Conservation (phyloP, 2,888 invertebrate species). For the Lasioglossum figueresi region DNA sequence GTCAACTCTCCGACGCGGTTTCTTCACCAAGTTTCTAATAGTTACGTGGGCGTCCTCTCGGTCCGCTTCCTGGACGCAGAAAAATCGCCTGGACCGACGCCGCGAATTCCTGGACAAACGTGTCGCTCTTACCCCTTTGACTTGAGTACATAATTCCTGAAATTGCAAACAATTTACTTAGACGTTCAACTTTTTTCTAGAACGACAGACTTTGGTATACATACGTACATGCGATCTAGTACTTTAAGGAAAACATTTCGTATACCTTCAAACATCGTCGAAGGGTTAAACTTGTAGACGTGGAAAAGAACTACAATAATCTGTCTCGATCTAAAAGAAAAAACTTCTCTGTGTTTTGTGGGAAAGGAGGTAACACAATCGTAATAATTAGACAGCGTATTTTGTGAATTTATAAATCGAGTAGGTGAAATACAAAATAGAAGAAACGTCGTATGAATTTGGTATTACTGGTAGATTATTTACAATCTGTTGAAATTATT, state of each 20-base stretch:
- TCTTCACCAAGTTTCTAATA: conserved; percentile 28
- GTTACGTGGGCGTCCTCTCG: neutral
- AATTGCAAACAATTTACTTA: too few species aligned
- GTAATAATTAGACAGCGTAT: neutral
- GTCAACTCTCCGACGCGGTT: conserved; percentile 19
- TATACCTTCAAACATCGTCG: too few species aligned
- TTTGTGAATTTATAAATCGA: neutral
- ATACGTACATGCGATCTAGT: too few species aligned
- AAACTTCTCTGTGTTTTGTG: too few species aligned
- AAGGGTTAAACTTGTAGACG: too few species aligned
- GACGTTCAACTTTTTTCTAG: neutral
- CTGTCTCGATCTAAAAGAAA: too few species aligned
- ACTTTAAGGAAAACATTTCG: too few species aligned
- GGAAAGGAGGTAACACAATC: too few species aligned
- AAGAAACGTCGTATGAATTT: neutral
- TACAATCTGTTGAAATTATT: too few species aligned
- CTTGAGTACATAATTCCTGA: too few species aligned
- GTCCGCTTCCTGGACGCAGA: neutral
- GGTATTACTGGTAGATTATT: too few species aligned
- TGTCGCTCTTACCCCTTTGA: neutral
- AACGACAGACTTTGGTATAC: neutral
- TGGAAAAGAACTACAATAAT: too few species aligned
- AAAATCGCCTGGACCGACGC: neutral
- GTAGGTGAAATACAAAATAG: neutral
- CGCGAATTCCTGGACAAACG: neutral